Base-by-base conservation (phyloP, 2,797 vertebrate genomes). In the Tapera naevia region DNA sequence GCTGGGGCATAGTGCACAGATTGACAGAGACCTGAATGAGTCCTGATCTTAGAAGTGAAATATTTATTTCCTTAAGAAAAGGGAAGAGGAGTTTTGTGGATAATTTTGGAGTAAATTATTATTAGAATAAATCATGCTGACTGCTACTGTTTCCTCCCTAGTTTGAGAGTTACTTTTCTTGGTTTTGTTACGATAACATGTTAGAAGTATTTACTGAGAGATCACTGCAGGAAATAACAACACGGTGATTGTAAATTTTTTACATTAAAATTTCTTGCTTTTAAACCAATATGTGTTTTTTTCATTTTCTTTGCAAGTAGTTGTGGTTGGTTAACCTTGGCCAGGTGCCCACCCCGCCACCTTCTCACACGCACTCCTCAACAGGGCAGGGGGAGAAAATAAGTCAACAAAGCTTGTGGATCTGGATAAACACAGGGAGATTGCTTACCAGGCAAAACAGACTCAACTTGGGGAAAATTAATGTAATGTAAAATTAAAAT, bases 231-330 rank as follows among this genome's bases (percentile, higher is more conserved):
- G 60, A 74, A 80, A 69, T 67, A 58, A n/a, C 13, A 69, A 48
- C 11, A 39, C 17, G 33, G 7, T 46, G 51, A 71, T 32, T 94
- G 71, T 93, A 76, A 91, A 88, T 86, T 50, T n/a, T 93, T 51
- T 80, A 70, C 67, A 94, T 94, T 88, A 95, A 96, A 94, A 73
- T 67, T 7, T 53, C 33, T 76, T 75, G 51, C 24, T 94, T 95
- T 81, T 46, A 88, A 94, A 90, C 32, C 19, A 37, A 2, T 30
- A 54, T 5, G 39, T 57, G 14, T 24, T 67, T 67, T 43, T 61
- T 70, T 67, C 39, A 57, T 70, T 64, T 19, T 75, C 90, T 89
- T 86, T 71, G 7, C 22, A 28, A 81, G 17, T 61, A 43, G 39
- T 5, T 78, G 18, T 92, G 57, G 5, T 25, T 53, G 64, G 21